These are phyloP conservation scores for Trichonephila clavata DNA, from an alignment of 1,140 invertebrate species.

Conservation along the genomic window DNA sequence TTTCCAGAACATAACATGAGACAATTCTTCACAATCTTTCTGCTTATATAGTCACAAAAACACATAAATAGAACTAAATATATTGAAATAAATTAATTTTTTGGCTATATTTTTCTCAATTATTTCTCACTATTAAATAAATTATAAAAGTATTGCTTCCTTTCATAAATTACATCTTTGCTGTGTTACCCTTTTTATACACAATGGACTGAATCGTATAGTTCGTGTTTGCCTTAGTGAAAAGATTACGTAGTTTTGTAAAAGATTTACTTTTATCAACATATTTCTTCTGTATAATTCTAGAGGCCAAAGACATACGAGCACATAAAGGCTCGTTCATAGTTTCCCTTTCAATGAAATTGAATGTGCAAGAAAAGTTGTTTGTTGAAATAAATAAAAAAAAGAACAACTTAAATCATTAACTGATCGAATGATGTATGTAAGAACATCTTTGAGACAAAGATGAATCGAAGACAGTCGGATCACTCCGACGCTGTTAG, in stretches of 20 bases:
- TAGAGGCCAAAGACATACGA: slow-evolving; percentile 37
- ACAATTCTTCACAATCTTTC: not conserved
- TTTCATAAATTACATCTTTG: not conserved
- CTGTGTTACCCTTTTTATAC: slow-evolving; percentile 6
- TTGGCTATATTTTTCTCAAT: not conserved
- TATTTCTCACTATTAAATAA: not conserved
- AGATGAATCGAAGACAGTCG: slow-evolving; percentile 66
- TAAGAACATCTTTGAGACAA: not conserved
- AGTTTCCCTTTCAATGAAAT: slow-evolving; percentile 45
- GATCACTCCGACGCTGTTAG: slow-evolving; percentile 64
- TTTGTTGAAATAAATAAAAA: not conserved
- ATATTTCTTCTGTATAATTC: slow-evolving; percentile 22
- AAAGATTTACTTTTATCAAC: slow-evolving; percentile 37
- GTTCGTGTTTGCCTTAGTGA: slow-evolving; percentile 34
- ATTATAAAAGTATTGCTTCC: not conserved
- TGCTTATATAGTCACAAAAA: not conserved
- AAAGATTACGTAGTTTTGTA: slow-evolving; percentile 50
- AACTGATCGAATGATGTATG: not conserved
- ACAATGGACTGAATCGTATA: slow-evolving; percentile 37
- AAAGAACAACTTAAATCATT: slow-evolving; percentile 14
- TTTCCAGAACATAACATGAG: not conserved
- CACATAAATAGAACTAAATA: not conserved
- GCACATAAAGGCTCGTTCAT: not conserved
- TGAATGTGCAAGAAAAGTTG: slow-evolving; percentile 9
- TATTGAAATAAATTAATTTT: not conserved